Conservation (phyloP, 2,888 invertebrate genomes). For the Tetrapedia diversipes region DNA sequence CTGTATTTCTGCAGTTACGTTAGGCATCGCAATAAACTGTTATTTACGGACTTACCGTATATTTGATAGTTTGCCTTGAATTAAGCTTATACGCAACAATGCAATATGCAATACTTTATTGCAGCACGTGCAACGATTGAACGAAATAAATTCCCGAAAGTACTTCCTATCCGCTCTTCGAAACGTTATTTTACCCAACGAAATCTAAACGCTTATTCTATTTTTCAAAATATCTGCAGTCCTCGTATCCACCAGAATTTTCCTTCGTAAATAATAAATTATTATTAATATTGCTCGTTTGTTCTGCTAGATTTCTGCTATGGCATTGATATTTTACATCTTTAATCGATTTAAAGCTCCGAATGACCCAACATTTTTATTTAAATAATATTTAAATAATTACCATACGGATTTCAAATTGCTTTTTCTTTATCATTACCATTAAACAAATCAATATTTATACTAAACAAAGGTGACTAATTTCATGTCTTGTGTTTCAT, state of each 20-base stretch:
- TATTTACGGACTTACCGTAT: conserved; percentile 20
- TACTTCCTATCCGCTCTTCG: conserved; percentile 17
- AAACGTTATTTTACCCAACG: conserved; percentile 9
- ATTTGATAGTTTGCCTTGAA: conserved; percentile 39
- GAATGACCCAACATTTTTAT: no score
- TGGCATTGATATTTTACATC: no score
- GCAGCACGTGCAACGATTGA: conserved; percentile 43
- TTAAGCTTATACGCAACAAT: conserved; percentile 41
- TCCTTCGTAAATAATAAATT: background rate
- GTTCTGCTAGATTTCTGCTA: background rate
- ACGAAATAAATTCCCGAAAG: conserved; percentile 35
- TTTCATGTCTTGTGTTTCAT: no score
- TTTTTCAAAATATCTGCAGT: background rate
- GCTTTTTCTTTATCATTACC: no score
- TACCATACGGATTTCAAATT: background rate
- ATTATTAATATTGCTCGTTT: background rate
- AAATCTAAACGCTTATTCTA: conserved; percentile 22
- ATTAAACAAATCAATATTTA: no score
- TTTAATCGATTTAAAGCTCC: no score
- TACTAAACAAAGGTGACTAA: no score
- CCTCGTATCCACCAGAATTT: background rate
- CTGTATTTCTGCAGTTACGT: conserved; percentile 5
- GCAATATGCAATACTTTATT: conserved; percentile 52
- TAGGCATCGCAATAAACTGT: conserved; percentile 27
- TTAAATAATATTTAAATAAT: background rate